Base-by-base conservation (phyloP, 2,113 vertebrate genomes). In the Patagioenas fasciata region DNA sequence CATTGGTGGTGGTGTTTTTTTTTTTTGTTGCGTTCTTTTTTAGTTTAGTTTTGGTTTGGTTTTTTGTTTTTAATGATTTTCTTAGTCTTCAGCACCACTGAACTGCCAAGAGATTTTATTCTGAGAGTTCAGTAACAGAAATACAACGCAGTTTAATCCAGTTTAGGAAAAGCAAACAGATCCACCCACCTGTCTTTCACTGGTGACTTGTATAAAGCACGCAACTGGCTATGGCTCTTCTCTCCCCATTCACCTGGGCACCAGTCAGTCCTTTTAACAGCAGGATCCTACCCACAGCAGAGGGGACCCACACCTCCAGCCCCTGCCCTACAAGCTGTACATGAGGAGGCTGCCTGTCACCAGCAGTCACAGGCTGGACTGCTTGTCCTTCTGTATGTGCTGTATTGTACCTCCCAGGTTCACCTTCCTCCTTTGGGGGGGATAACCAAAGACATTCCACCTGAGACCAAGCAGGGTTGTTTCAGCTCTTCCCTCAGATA, bases 91-190 rank as follows among this genome's bases (percentile, higher is more conserved):
- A 95, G 73, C 78, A 89, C 23, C 38, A 62, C 16, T 48, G 74
- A 89, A 73, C 64, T 85, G 71, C 67, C 31, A 56, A 85, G 73
- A 72, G 44, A 70, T 64, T 93, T 80, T 72, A 85, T 74, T 58
- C 47, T 71, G 34, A 96, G 64, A 61, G 50, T 42, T 93, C 84
- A 69, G 58, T 54, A 71, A 88, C 44, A 89, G 40, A 91, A 93
- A 62, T 82, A 40, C 13, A 95, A 69, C 47, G 50, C 2, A 3
- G 58, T 31, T 94, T 94, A 96, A 95, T 95, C 79, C 93, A 91
- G 1, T 4, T 91, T 82, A 95, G 79, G 57, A 81, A 91, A 93
- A 94, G 54, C 71, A 94, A 95, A 95, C 60, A 93, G 87, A 96
- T 86, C 88, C 91, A 83, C 94, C 69, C 75, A 85, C 34, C 32